Evolutionary conservation across 1,140 invertebrate genomes (phyloP), one percentile per base, ranked within the genome.

Genomic region (Cherax destructor): DNA sequence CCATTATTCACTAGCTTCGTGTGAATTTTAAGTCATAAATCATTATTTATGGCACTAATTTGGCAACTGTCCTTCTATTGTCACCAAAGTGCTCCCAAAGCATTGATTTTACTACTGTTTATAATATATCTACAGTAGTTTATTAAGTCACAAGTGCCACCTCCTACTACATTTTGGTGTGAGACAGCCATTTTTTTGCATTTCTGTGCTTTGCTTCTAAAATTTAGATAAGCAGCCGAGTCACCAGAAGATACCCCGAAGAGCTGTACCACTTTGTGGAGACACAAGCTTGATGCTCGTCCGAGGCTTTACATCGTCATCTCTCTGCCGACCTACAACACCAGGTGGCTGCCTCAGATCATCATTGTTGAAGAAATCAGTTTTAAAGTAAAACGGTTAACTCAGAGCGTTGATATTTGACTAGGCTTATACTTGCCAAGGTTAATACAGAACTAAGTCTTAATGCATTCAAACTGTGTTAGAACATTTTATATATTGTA

Each of bases 321-420:
- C 84, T 85, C 49, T 91, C 84, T 91, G 90, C 16, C 90, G 84
- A 81, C 90, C 90, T 91, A 91, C 69, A 83, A 77, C 41, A 83
- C 52, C 65, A 83, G 41, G 52, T 56, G 50, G n/a, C 24, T 7
- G 47, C 69, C 72, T 80, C 47, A 52, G 30, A 65, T 81, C 47
- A 88, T 41, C 10, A 78, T 52, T 30, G 9, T 74, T 74, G 30
- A 74, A 74, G 61, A 9, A 65, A 13, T 21, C 61, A 18, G 18
- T 65, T 56, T 13, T 56, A 56, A 56, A 1, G 52, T 10, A 56
- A 56, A 18, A 5, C 18, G 5, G 18, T 65, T 65, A 18, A 21
- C 61, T 18, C 21, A 18, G 13, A 65, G 5, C 16, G 5, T 21
- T 16, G 11, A 65, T 65, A 65, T 65, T 65, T 65, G 13, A 65